Evolutionary conservation across 2,797 vertebrate species (phyloP).

Genomic region (Lepilemur ruficaudatus): DNA sequence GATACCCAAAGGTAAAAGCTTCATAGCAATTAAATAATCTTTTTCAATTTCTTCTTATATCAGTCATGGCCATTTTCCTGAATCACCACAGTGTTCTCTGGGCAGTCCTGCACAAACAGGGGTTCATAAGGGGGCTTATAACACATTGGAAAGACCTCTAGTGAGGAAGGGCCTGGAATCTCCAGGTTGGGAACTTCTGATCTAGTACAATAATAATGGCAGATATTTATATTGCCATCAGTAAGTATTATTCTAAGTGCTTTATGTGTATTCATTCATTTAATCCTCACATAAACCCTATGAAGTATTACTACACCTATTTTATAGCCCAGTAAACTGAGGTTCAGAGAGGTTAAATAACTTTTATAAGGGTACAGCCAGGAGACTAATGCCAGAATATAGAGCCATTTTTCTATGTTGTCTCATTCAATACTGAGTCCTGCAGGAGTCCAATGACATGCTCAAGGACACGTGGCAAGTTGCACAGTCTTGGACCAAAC

Average conservation of each 20-base stretch:
- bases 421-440: not conserved
- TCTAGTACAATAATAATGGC: not conserved
- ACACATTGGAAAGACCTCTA: not conserved
- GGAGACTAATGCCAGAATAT: not conserved
- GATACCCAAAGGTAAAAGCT: not conserved
- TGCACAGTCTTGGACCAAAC: not conserved
- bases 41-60: not conserved
- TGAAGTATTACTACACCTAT: not conserved
- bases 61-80: not conserved
- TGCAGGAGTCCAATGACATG: not conserved
- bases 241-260: not conserved
- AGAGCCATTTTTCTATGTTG: not conserved
- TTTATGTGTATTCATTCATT: not conserved
- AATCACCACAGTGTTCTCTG: not conserved
- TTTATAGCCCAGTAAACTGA: not conserved
- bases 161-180: not conserved
- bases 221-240: not conserved
- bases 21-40: not conserved
- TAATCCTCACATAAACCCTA: not conserved
- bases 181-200: not conserved
- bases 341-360: not conserved
- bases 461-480: not conserved
- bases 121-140: not conserved
- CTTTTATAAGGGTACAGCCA: not conserved
- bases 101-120: not conserved